phyloP scores from a whole-genome alignment of 2,888 invertebrate species.

The Drosophila dives region DNA sequence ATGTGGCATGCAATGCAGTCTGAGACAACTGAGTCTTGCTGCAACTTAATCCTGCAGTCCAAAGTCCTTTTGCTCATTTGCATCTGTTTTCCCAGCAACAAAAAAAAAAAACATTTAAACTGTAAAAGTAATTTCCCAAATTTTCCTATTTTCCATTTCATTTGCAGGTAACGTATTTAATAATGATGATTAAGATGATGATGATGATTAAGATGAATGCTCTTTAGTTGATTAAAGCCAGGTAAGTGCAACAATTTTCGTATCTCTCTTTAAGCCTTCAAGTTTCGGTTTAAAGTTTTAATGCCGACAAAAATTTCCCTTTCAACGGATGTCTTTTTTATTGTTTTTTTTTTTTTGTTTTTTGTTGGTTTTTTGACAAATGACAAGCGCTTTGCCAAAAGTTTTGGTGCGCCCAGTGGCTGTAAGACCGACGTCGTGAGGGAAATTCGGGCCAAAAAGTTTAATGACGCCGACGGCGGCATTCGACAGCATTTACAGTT shows the following conservation, averaged over 20 bases:
- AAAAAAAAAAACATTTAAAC: background rate
- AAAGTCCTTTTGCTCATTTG: conserved; percentile 55
- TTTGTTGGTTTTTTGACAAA: conserved; percentile 33
- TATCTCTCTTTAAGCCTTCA: conserved; percentile 2
- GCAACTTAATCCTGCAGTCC: conserved; percentile 63
- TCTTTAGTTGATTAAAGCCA: conserved; percentile 25
- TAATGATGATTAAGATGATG: conserved; percentile 41
- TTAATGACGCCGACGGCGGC: conserved; percentile 44
- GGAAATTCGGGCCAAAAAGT: conserved; percentile 34
- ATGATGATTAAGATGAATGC: conserved; percentile 7
- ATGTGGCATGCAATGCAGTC: conserved; percentile 53
- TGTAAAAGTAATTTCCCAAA: background rate
- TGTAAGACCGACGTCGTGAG: conserved; percentile 19
- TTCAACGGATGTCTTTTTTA: background rate
- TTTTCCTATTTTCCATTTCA: conserved; percentile 24
- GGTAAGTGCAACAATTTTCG: conserved; percentile 54
- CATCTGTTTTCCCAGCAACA: conserved; percentile 43
- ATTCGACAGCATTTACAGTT: conserved; percentile 34
- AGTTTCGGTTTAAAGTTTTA: conserved; percentile 7
- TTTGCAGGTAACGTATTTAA: conserved; percentile 68
- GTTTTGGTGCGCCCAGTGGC: conserved; percentile 14
- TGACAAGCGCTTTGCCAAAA: conserved; percentile 33
- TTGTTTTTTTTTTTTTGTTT: background rate
- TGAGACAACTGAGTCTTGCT: conserved; percentile 17
- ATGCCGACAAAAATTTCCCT: conserved; percentile 2